Base-by-base conservation (phyloP, 2,113 vertebrate genomes). In the Hyla sarda region DNA sequence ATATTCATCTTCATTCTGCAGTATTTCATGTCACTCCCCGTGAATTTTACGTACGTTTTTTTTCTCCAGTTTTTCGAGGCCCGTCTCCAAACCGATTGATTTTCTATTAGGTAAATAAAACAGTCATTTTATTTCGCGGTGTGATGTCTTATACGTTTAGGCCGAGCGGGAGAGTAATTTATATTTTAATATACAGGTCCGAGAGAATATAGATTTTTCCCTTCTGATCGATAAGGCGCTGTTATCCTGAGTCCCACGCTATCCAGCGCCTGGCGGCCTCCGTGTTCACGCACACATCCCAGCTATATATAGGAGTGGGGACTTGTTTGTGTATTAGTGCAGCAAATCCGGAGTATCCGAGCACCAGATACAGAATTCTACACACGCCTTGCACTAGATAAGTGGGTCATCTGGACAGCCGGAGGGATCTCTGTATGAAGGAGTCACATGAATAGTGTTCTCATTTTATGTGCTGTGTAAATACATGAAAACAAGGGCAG, bases 361-460 rank as follows among this genome's bases (percentile, higher is more conserved):
- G 25, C 37, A 71, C 41, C 41, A 50, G 47, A 82, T 25, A 32
- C 17, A 50, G 28, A 82, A 32, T 14, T 50, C 41, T 30, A 14
- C 28, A 34, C 60, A 80, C 30, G 17, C 10, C 25, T 32, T 37
- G 34, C 30, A 37, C 77, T 21, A 45, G 16, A 82, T 69, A 84
- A 84, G 83, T 84, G 73, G 83, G 83, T 84, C 73, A 84, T 84
- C 32, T 65, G 72, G 16, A 50, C 72, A 58, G 72, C 72, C 54
- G 47, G 72, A 74, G 56, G 83, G 83, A 60, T 19, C 28, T 76
- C 56, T n/a, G n/a, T 50, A 56, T 45, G 62, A 65, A 69, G 80
- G n/a, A 28, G 75, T 34, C 72, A 17, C 69, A 74, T 45, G 41
- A 11, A 56, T 58, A 80, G 74, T 21, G 47, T 25, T 17, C n/a